These are phyloP conservation scores for Aplodontia rufa DNA, from an alignment of 2,113 vertebrate genomes.

Conservation along the genomic window DNA sequence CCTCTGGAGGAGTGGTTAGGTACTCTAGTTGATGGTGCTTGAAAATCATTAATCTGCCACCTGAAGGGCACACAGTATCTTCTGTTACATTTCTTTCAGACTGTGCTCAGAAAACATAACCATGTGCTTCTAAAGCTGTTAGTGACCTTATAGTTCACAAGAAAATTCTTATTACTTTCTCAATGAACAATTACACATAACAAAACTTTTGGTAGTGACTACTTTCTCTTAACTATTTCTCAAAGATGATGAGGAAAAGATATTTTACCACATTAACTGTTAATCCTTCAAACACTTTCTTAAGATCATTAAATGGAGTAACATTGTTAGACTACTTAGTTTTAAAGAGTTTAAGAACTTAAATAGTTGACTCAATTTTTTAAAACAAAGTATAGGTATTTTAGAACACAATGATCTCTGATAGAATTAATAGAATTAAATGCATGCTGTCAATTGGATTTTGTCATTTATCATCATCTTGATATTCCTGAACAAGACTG, in stretches of 20 bases:
- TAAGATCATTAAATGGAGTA: neutral
- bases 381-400: neutral
- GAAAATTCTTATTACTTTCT: neutral
- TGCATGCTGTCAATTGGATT: neutral
- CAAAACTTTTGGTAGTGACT: neutral
- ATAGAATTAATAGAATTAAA: neutral
- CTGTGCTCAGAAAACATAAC: neutral
- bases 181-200: neutral
- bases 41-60: neutral
- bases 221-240: neutral
- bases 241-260: neutral
- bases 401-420: neutral
- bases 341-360: neutral
- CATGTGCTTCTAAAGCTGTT: neutral
- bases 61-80: neutral
- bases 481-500: neutral
- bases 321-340: neutral
- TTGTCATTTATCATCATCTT: neutral
- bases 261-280: neutral
- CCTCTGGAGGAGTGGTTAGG: neutral
- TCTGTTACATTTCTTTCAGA: neutral
- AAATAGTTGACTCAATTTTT: conserved; percentile 22
- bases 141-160: neutral
- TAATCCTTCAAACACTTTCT: neutral
- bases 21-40: neutral